Conservation (phyloP, 2,888 invertebrate genomes). For the Bombylius major region DNA sequence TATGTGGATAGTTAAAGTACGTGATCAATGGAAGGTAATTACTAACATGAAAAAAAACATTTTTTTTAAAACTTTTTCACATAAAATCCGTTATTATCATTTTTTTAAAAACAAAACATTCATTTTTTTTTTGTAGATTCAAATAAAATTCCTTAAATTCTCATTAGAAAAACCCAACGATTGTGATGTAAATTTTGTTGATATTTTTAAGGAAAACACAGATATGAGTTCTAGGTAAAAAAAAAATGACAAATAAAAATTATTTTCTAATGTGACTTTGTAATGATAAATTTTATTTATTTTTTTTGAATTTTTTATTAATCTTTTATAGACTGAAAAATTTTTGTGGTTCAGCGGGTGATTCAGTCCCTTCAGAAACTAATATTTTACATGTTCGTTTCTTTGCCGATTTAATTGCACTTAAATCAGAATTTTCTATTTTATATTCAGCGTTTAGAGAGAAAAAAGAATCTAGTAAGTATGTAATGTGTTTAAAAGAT, state of each 20-base stretch:
- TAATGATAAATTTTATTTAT: background rate
- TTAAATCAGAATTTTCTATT: constrained; percentile 54
- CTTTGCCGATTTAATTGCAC: constrained; percentile 48
- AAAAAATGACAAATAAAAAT: background rate
- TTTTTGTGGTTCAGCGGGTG: constrained; percentile 80
- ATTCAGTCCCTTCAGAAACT: constrained; percentile 52
- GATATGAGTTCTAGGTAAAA: constrained; percentile 45
- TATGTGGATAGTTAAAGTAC: constrained; percentile 58
- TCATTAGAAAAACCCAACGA: constrained; percentile 59
- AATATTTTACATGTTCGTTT: constrained; percentile 65
- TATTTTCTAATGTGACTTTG: background rate
- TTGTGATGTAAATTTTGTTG: constrained; percentile 63
- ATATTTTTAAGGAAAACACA: constrained; percentile 53
- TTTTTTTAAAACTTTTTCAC: background rate
- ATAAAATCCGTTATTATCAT: background rate
- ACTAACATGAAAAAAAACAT: background rate
- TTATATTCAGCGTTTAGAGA: constrained; percentile 64
- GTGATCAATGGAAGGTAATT: constrained; percentile 48
- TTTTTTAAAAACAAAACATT: background rate
- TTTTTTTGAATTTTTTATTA: background rate
- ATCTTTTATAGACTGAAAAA: constrained; percentile 42
- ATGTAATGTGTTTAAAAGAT: no score
- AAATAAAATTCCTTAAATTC: constrained; percentile 52
- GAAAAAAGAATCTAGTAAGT: constrained; percentile 37
- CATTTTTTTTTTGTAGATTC: constrained; percentile 42